Evolutionary conservation across 1,140 invertebrate genomes (phyloP).

Genomic region (Pteromalus puparum): DNA sequence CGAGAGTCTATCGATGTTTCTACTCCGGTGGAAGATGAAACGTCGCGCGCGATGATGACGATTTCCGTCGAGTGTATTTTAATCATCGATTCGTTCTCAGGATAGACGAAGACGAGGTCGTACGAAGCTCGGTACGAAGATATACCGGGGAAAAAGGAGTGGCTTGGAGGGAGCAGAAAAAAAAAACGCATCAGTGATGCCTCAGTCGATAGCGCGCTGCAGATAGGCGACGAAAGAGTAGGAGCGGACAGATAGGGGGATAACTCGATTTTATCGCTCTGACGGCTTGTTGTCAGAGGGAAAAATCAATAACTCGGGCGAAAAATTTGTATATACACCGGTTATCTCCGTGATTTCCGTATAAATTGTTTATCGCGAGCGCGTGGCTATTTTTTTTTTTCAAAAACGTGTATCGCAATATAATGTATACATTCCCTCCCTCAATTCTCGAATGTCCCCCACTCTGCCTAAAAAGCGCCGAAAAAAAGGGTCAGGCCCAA

Average conservation of each 20-base stretch:
- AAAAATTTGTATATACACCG: not conserved
- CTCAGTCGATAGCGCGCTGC: not conserved
- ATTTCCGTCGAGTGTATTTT: not conserved
- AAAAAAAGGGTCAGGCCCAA: too few species aligned
- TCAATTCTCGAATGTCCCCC: too few species aligned
- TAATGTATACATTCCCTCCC: too few species aligned
- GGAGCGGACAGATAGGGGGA: not conserved
- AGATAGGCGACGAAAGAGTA: not conserved
- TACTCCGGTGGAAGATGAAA: not conserved
- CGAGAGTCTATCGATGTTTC: too few species aligned
- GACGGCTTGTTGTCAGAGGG: not conserved
- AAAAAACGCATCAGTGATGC: not conserved
- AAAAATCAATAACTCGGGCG: not conserved
- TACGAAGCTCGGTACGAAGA: too few species aligned
- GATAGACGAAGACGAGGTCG: not conserved
- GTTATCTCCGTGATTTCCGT: not conserved
- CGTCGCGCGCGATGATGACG: not conserved
- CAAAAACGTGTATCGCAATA: not conserved
- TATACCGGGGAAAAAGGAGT: not conserved
- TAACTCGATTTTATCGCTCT: conserved; percentile 19
- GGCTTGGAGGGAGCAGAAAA: not conserved
- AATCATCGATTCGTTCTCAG: not conserved
- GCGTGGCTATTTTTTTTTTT: not conserved
- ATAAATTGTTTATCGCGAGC: not conserved
- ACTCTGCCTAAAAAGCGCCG: too few species aligned